Conservation (phyloP, 2,797 vertebrate genomes). For the Liparis tanakae region DNA sequence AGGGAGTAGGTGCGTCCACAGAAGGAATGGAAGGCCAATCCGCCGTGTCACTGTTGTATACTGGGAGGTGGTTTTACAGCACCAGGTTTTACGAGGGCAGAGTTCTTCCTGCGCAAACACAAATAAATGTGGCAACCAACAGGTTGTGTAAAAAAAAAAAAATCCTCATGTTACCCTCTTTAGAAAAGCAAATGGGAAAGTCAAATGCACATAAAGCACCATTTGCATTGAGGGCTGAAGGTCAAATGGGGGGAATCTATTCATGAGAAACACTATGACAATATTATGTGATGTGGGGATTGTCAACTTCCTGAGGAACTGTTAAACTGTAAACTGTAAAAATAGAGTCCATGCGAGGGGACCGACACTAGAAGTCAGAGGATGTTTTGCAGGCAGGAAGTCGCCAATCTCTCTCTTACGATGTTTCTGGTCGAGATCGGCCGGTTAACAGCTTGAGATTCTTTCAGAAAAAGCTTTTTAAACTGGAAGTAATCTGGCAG, state of each 20-base stretch:
- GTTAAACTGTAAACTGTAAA: too few relatives aligned
- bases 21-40: background rate
- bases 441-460: background rate
- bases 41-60: background rate
- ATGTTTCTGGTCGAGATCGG: background rate
- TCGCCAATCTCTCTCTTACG: background rate
- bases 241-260: background rate
- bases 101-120: conserved; percentile 17
- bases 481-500: background rate
- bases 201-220: background rate
- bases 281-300: conserved; percentile 4
- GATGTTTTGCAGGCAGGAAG: background rate
- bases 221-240: background rate
- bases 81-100: background rate
- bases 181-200: background rate
- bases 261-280: background rate
- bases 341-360: background rate
- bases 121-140: conserved; percentile 2
- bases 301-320: background rate
- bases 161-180: background rate
- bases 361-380: background rate
- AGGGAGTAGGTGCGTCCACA: conserved; percentile 14
- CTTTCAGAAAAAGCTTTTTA: too few relatives aligned
- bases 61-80: conserved; percentile 9
- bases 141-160: background rate